Percentiles rank a stretch among this genome's conserved stretches.
Conservation (phyloP, 2,888 invertebrate genomes). For the Fabriciana adippe region DNA sequence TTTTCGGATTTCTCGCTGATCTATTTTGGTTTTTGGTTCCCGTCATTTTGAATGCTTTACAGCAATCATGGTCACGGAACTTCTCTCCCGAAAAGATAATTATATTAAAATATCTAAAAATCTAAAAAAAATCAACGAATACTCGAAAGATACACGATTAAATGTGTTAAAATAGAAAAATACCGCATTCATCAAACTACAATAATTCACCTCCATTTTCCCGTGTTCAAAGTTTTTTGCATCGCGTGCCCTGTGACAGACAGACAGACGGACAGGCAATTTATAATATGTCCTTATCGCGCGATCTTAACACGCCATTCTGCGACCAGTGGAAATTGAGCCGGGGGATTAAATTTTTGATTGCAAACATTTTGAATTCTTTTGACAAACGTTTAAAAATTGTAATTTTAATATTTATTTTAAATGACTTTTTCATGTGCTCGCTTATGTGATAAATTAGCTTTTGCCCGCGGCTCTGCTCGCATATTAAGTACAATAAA, state of each 20-base stretch:
- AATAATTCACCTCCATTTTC: conserved; percentile 19
- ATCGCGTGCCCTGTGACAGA: conserved; percentile 78
- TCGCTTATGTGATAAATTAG: too few relatives aligned
- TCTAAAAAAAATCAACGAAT: background rate
- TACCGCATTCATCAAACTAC: conserved; percentile 25
- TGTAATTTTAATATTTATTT: background rate
- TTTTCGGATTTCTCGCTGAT: too few relatives aligned
- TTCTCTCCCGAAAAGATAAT: too few relatives aligned
- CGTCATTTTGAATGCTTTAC: too few relatives aligned
- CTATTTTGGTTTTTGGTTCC: too few relatives aligned
- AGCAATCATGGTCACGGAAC: too few relatives aligned
- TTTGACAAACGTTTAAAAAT: conserved; percentile 2
- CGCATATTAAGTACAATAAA: too few relatives aligned
- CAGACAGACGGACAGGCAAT: conserved; percentile 79
- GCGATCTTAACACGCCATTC: conserved; percentile 60
- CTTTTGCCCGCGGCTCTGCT: too few relatives aligned
- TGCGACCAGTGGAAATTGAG: conserved; percentile 46
- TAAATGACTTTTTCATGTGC: background rate
- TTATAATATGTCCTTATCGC: conserved; percentile 80
- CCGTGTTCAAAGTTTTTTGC: conserved; percentile 64
- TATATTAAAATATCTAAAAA: too few relatives aligned
- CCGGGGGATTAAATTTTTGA: conserved; percentile 29
- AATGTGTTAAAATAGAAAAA: conserved; percentile 1
- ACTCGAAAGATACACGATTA: background rate
- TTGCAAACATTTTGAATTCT: background rate